Conservation (phyloP, 1,140 invertebrate species). For the Trachymyrmex septentrionalis region DNA sequence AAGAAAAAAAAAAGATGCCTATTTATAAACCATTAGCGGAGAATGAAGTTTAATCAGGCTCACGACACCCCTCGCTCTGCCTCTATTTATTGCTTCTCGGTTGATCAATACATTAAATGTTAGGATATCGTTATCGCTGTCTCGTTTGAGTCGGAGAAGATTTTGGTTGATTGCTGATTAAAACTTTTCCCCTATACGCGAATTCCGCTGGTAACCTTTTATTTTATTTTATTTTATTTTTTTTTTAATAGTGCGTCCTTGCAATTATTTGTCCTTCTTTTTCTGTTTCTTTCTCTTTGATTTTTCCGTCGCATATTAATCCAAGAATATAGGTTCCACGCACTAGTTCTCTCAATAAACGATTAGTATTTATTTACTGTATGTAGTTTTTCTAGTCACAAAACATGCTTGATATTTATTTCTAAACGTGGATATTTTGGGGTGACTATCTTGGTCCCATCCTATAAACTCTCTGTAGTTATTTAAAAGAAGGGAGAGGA, state of each 20-base stretch:
- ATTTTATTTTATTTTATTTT: background rate
- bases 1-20: constrained; percentile 69
- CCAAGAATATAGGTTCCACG: background rate
- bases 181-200: constrained; percentile 39
- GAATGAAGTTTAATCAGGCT: constrained; percentile 82
- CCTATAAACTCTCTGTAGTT: constrained; percentile 28
- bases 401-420: constrained; percentile 8
- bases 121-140: constrained; percentile 62
- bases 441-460: constrained; percentile 17
- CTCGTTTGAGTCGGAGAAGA: constrained; percentile 48
- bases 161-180: constrained; percentile 67
- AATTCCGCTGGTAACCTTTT: background rate
- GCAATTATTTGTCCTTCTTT: background rate
- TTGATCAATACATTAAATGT: constrained; percentile 79
- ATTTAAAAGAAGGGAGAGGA: constrained; percentile 45
- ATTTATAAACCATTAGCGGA: constrained; percentile 81
- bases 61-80: constrained; percentile 58
- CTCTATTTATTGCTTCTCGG: constrained; percentile 76
- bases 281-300: background rate
- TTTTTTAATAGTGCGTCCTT: background rate
- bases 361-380: background rate
- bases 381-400: background rate
- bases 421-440: constrained; percentile 24
- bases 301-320: background rate
- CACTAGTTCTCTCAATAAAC: background rate